Conservation (phyloP, 2,888 invertebrate genomes). For the Amiota mariae region DNA sequence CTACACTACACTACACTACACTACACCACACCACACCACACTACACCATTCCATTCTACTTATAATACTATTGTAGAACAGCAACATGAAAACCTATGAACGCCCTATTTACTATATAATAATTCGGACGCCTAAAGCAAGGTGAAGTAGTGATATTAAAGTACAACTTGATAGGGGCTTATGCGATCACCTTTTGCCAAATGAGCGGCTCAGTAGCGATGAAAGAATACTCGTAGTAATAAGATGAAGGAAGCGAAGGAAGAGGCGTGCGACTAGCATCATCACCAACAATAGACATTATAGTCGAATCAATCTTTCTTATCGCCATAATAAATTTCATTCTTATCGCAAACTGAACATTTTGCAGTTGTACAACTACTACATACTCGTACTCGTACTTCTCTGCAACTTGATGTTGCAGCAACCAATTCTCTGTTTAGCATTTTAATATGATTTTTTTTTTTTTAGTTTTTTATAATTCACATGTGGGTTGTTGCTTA, state of each 20-base stretch:
- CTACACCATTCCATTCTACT: background rate
- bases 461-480: too few species aligned
- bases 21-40: background rate
- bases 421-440: conserved; percentile 6
- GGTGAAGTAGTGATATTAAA: too few species aligned
- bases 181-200: background rate
- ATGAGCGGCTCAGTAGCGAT: background rate
- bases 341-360: conserved; percentile 16
- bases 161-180: too few species aligned
- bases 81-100: background rate
- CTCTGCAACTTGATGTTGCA: background rate
- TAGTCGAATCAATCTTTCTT: conserved; percentile 22
- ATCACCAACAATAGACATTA: conserved; percentile 5
- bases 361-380: background rate
- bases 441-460: background rate
- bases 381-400: too few species aligned
- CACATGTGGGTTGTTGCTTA: too few species aligned
- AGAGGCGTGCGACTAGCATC: background rate
- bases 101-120: conserved; percentile 7
- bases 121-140: background rate
- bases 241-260: background rate
- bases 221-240: too few species aligned
- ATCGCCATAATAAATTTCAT: conserved; percentile 19
- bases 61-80: background rate
- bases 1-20: too few species aligned